Evolutionary conservation across 2,113 vertebrate genomes (phyloP).

Genomic region (Megalops atlanticus): DNA sequence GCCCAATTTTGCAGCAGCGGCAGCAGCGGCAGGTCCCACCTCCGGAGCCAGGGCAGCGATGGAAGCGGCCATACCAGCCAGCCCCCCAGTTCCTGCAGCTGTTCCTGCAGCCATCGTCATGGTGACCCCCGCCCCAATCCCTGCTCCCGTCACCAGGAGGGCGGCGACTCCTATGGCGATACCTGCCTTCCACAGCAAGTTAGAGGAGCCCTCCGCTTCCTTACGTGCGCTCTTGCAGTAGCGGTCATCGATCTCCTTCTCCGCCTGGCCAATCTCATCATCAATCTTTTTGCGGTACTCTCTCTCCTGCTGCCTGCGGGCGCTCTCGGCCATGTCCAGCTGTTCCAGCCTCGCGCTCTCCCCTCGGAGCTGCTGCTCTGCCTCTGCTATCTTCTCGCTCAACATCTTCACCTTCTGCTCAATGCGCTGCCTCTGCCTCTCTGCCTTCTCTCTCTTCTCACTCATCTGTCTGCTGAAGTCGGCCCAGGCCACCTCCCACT

Average conservation of each 20-base stretch:
- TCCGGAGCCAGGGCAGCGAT: background rate
- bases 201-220: background rate
- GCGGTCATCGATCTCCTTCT: conserved; percentile 7
- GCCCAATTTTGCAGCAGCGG: background rate
- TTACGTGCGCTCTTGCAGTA: background rate
- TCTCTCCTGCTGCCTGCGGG: background rate
- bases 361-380: background rate
- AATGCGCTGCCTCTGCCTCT: background rate
- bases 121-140: background rate
- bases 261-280: background rate
- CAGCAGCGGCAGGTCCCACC: background rate
- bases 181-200: background rate
- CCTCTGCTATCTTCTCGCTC: background rate
- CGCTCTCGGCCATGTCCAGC: background rate
- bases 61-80: background rate
- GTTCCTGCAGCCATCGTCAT: background rate
- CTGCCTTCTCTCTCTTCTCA: background rate
- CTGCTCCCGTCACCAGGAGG: background rate
- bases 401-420: background rate
- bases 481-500: background rate
- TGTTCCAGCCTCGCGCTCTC: background rate
- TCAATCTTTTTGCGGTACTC: background rate
- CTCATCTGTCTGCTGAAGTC: background rate
- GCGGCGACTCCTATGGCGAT: background rate
- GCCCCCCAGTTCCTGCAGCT: background rate